These are phyloP conservation scores for Virgularia gustaviana DNA, from an alignment of 92 coral and sea anemone genomes.

Conservation along the genomic window DNA sequence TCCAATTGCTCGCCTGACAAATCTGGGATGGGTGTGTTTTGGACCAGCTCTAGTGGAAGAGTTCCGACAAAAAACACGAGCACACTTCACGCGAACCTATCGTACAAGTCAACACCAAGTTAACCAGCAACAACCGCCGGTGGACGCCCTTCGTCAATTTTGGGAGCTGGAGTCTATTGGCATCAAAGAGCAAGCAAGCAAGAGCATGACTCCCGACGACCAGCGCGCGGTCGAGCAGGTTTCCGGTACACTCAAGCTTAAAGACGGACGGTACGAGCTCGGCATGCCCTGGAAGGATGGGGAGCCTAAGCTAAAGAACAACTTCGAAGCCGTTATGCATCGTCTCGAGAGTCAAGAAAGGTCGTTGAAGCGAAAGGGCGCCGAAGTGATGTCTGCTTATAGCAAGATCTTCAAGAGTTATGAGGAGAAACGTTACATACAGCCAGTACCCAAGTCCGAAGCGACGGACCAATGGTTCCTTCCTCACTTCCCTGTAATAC, in stretches of 20 bases:
- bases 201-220: conserved; percentile 27
- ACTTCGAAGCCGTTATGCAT: conserved; percentile 36
- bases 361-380: conserved; percentile 18
- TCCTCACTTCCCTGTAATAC: conserved; percentile 46
- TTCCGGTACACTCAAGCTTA: conserved; percentile 13
- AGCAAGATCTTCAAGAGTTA: conserved; percentile 40
- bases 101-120: conserved; percentile 26
- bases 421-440: conserved; percentile 38
- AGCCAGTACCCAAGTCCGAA: conserved; percentile 21
- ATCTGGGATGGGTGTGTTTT: conserved; percentile 58
- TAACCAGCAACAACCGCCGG: conserved; percentile 28
- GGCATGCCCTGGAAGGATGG: conserved; percentile 49
- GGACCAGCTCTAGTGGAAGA: conserved; percentile 57
- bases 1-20: conserved; percentile 53
- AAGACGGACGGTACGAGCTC: conserved; percentile 27
- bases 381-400: conserved; percentile 41
- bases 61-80: conserved; percentile 29
- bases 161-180: conserved; percentile 51
- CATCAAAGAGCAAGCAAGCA: conserved; percentile 30
- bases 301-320: conserved; percentile 46
- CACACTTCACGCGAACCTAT: conserved; percentile 48
- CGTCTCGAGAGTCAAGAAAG: conserved; percentile 47
- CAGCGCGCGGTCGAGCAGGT: conserved; percentile 21
- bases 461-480: conserved; percentile 27
- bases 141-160: conserved; percentile 39